These are phyloP conservation scores for Danaus chrysippus DNA, from an alignment of 2,888 invertebrate species.

Conservation along the genomic window DNA sequence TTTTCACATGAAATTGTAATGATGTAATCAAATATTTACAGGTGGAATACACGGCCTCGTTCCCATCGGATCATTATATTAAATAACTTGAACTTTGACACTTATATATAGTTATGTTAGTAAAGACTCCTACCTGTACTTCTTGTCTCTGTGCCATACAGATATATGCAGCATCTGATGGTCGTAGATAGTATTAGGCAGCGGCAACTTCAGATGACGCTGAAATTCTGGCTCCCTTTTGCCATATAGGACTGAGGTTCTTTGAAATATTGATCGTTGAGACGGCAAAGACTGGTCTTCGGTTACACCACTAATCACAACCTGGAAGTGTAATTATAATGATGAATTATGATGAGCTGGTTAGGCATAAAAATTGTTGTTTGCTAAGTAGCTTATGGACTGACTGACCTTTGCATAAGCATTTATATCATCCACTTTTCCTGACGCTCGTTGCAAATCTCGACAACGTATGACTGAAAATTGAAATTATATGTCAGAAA, in stretches of 20 bases:
- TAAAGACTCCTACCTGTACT: constrained; percentile 80
- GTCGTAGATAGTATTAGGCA: constrained; percentile 73
- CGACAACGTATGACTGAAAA: constrained; percentile 87
- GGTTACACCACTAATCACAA: constrained; percentile 73
- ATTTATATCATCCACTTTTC: constrained; percentile 82
- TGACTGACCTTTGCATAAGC: constrained; percentile 87
- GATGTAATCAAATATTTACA: too few relatives aligned
- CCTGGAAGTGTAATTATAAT: constrained; percentile 55
- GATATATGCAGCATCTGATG: constrained; percentile 85
- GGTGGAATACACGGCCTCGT: too few relatives aligned
- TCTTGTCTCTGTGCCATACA: constrained; percentile 92
- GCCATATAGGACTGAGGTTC: constrained; percentile 89
- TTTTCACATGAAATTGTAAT: too few relatives aligned
- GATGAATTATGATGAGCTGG: background rate
- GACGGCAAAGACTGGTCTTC: constrained; percentile 64
- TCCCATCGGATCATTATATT: too few relatives aligned
- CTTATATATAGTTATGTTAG: background rate
- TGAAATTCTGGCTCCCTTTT: constrained; percentile 89
- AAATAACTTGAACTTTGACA: background rate
- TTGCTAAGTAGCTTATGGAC: background rate
- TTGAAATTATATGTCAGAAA: constrained; percentile 31
- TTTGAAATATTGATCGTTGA: constrained; percentile 82
- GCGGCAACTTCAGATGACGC: constrained; percentile 85
- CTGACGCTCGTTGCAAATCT: constrained; percentile 83
- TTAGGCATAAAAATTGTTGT: background rate